Base-by-base conservation (phyloP, 2,888 invertebrate genomes). In the Gastracanthus pulcherrimus region DNA sequence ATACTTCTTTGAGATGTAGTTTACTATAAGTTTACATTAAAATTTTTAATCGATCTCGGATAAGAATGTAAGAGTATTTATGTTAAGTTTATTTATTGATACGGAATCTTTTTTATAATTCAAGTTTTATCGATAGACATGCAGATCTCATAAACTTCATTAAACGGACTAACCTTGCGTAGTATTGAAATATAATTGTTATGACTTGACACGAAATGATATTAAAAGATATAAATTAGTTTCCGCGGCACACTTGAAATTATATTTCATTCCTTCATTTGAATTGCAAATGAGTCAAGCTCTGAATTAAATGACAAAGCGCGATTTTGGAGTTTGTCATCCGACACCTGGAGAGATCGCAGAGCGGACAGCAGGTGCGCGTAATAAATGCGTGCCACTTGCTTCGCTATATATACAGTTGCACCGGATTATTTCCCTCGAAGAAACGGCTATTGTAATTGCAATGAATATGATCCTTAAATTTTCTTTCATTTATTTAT, bases 311-410 rank as follows among this genome's bases (percentile, higher is more conserved):
- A 78, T 70, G 77, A 82, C 77, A 77, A 75, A 77, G 80, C 77
- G 80, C 77, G 77, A 80, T 83, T 83, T 83, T 36, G 55, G 60
- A 60, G 80, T 78, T 80, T 75, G 80, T 81, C 80, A 81, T 75
- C 26, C 75, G 77, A 81, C 80, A 83, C 80, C 80, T 83, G 80
- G 77, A 67, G 45, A 48, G 62, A 45, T 29, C 16, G 41, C 51
- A 13, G 38, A 71, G 60, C 26, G 31, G 26, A 75, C 34, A 60
- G 67, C 76, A 79, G 79, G 79, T 82, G 82, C 64, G 29, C 45
- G 19, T 38, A 66, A 74, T 74, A 69, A 74, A 80, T 51, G 69
- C 58, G 13, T 23, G 29, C 55, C 72, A 67, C 67, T 74, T 29
- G 64, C 67, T 29, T 48, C 41, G 29, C 16, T n/a, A 0, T 11